phyloP scores from a whole-genome alignment of 2,797 vertebrate genomes.

The Nyctibius grandis region DNA sequence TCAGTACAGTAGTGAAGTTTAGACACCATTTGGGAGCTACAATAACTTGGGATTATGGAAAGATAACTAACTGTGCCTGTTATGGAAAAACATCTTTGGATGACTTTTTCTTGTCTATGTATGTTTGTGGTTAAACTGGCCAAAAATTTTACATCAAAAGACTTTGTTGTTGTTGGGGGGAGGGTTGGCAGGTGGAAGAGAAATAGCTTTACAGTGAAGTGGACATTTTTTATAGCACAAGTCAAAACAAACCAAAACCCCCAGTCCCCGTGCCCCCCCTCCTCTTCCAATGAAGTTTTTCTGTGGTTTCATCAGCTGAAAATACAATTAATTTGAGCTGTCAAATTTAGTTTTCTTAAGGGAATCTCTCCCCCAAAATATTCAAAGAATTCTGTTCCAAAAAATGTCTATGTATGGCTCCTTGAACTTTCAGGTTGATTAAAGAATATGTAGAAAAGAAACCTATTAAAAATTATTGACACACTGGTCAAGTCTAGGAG shows the following conservation, averaged over 20 bases:
- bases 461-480: neutral
- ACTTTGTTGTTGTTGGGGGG: neutral
- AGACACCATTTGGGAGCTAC: neutral
- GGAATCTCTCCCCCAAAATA: neutral
- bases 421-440: neutral
- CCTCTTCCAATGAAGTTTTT: neutral
- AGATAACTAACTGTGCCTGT: neutral
- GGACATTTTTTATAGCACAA: neutral
- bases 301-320: neutral
- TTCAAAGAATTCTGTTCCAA: neutral
- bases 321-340: neutral
- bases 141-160: neutral
- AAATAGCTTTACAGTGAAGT: neutral
- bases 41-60: neutral
- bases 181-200: neutral
- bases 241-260: neutral
- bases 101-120: neutral
- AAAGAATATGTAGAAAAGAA: neutral
- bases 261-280: rapidly evolving
- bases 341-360: neutral
- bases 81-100: neutral
- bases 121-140: neutral
- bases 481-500: neutral
- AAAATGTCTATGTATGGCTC: neutral
- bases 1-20: neutral